phyloP scores from a whole-genome alignment of 1,140 invertebrate species.

The Euborellia annulipes region DNA sequence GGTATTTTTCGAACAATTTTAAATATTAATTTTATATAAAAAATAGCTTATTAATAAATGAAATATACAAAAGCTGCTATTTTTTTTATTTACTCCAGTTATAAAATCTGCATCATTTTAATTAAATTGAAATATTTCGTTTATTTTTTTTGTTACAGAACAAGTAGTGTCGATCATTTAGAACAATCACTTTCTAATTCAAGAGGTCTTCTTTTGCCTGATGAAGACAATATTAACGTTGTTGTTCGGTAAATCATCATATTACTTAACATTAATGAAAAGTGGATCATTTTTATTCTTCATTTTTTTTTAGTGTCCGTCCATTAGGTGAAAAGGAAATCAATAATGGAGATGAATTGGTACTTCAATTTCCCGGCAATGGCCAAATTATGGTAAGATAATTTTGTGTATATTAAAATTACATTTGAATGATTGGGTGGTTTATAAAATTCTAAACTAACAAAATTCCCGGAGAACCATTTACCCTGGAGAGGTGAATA shows the following conservation, averaged over 20 bases:
- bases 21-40: no score
- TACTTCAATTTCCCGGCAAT: constrained; percentile 58
- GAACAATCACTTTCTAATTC: constrained; percentile 21
- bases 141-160: constrained; percentile 14
- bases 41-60: no score
- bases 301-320: constrained; percentile 38
- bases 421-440: background rate
- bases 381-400: constrained; percentile 52
- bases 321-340: constrained; percentile 52
- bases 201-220: constrained; percentile 26
- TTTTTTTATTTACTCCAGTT: no score
- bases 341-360: constrained; percentile 38
- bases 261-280: background rate
- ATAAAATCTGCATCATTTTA: no score
- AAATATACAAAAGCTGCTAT: no score
- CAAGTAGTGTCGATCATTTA: constrained; percentile 22
- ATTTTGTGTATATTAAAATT: background rate
- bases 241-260: constrained; percentile 42
- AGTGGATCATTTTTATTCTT: constrained; percentile 6
- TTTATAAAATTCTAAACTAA: background rate
- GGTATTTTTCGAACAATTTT: no score
- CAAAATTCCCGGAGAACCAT: background rate
- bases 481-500: background rate
- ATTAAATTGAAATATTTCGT: no score
- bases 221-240: constrained; percentile 60